These are phyloP conservation scores for Aselliscus stoliczkanus DNA, from an alignment of 2,797 vertebrate genomes.

Conservation along the genomic window DNA sequence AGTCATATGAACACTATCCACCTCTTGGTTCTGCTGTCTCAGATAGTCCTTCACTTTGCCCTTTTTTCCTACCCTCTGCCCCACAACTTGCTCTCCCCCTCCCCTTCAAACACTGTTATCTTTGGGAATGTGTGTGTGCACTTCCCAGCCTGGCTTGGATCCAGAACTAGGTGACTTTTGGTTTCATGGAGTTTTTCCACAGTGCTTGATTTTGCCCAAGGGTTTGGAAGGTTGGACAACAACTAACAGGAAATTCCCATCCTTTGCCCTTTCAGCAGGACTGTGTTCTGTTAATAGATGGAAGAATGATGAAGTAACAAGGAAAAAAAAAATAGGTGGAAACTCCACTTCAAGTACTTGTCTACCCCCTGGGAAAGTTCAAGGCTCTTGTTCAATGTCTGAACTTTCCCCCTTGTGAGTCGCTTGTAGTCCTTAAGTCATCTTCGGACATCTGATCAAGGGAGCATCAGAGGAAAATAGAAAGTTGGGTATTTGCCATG, in stretches of 20 bases:
- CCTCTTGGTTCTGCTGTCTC: background rate
- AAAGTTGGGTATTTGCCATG: background rate
- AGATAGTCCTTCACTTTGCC: background rate
- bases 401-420: background rate
- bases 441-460: background rate
- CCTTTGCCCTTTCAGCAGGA: background rate
- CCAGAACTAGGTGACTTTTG: conserved; percentile 26
- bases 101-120: background rate
- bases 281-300: background rate
- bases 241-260: background rate
- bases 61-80: background rate
- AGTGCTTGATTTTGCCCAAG: background rate
- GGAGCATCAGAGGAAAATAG: background rate
- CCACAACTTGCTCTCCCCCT: background rate
- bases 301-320: background rate
- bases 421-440: background rate
- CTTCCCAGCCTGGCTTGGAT: background rate
- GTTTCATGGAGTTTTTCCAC: conserved; percentile 14
- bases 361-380: background rate
- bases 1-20: background rate
- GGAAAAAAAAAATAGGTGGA: conserved; percentile 13
- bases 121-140: background rate
- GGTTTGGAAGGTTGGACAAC: background rate
- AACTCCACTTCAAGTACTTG: background rate
- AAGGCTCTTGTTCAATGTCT: conserved; percentile 13